phyloP scores from a whole-genome alignment of 2,797 vertebrate species.

The Protosalanx chinensis region DNA sequence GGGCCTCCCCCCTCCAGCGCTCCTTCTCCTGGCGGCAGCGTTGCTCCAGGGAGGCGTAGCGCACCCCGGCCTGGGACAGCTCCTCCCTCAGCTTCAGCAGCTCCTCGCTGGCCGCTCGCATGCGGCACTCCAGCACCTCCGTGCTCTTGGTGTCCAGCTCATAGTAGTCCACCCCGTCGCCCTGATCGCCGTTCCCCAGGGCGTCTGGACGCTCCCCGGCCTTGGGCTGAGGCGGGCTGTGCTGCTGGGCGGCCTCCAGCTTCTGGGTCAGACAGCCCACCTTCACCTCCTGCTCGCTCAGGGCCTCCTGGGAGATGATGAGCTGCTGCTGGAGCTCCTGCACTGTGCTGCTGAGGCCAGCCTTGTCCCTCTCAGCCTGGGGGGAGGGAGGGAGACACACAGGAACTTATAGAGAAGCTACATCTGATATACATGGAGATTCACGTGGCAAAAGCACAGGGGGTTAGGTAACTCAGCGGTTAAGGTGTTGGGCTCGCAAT shows the following conservation, averaged over 20 bases:
- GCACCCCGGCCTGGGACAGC: constrained; percentile 68
- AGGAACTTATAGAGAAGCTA: background rate
- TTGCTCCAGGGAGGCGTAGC: constrained; percentile 69
- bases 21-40: constrained; percentile 75
- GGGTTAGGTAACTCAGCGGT: too few relatives aligned
- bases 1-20: constrained; percentile 73
- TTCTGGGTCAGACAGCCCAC: constrained; percentile 70
- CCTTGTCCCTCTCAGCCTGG: constrained; percentile 79
- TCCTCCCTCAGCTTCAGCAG: constrained; percentile 70
- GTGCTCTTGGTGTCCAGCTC: constrained; percentile 74
- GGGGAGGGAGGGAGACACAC: constrained; percentile 11
- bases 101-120: constrained; percentile 70
- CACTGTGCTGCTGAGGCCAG: constrained; percentile 66
- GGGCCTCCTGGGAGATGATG: constrained; percentile 70
- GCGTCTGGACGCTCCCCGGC: constrained; percentile 9
- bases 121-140: constrained; percentile 70
- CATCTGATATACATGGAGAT: too few relatives aligned
- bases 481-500: too few relatives aligned
- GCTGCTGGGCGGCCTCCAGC: constrained; percentile 54
- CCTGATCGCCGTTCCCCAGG: constrained; percentile 41
- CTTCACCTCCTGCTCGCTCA: constrained; percentile 76
- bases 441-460: too few relatives aligned
- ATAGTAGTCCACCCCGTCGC: constrained; percentile 59
- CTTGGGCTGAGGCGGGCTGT: constrained; percentile 29
- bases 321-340: constrained; percentile 80